Conservation (phyloP, 1,140 invertebrate species). For the Papilio glaucus region DNA sequence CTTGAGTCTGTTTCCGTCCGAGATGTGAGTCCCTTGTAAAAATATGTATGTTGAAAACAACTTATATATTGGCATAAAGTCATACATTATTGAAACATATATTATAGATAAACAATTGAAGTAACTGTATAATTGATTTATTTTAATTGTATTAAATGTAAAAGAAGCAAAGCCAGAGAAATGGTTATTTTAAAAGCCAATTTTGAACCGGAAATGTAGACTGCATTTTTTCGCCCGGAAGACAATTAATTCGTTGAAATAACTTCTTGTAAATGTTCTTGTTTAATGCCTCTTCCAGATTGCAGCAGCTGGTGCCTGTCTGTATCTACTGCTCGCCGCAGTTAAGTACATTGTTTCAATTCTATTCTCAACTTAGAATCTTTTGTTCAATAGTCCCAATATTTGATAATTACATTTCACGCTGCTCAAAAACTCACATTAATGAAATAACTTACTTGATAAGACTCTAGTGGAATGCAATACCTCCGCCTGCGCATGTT, state of each 20-base stretch:
- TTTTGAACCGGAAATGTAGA: slow-evolving; percentile 13
- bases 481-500: background rate
- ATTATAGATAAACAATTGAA: no score
- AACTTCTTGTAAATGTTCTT: slow-evolving; percentile 32
- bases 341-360: background rate
- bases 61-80: no score
- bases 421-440: no score
- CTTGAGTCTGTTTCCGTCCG: no score
- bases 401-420: background rate
- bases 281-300: slow-evolving; percentile 32
- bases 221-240: slow-evolving; percentile 24
- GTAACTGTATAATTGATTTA: background rate
- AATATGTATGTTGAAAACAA: no score
- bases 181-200: slow-evolving; percentile 10
- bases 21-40: no score
- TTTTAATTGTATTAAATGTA: background rate
- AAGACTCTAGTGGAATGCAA: background rate
- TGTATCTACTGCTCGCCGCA: slow-evolving; percentile 20
- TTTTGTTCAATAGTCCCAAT: background rate
- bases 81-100: no score
- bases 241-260: slow-evolving; percentile 20
- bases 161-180: background rate
- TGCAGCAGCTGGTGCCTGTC: slow-evolving; percentile 21
- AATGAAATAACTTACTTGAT: no score
- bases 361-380: background rate